A percentile compares a stretch with the other conserved stretches of the same genome.
Conservation (phyloP, 37 sponge, comb jelly and placozoan genomes). For the Aplysina aerophoba region DNA sequence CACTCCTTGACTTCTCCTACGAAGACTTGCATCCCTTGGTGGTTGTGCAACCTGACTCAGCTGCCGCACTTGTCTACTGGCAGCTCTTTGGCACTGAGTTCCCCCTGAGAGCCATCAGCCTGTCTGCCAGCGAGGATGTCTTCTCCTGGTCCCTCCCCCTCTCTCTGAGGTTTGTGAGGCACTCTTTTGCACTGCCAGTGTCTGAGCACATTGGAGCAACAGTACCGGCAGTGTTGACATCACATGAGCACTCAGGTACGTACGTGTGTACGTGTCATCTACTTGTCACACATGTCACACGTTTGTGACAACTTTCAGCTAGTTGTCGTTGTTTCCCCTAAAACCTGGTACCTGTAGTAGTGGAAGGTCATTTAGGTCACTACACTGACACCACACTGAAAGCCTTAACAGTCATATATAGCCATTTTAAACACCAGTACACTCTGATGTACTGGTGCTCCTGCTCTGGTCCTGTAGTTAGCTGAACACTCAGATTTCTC, state of each 20-base stretch:
- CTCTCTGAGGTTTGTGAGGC: constrained; percentile 70
- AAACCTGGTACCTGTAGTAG: too few relatives aligned
- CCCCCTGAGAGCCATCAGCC: constrained; percentile 4
- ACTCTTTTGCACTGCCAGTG: constrained; percentile 70
- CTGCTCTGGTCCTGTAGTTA: too few relatives aligned
- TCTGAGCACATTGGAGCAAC: neutral
- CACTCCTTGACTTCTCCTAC: constrained; percentile 31
- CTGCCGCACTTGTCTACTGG: constrained; percentile 46
- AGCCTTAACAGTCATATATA: too few relatives aligned
- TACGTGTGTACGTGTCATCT: too few relatives aligned
- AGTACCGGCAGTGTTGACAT: constrained; percentile 50
- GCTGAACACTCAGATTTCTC: too few relatives aligned
- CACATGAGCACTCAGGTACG: constrained; percentile 43
- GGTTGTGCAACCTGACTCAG: neutral
- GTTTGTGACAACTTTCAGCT: too few relatives aligned
- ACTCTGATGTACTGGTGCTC: too few relatives aligned
- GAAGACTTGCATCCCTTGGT: constrained; percentile 24
- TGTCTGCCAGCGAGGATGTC: neutral
- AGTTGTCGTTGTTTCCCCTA: too few relatives aligned
- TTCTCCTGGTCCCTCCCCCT: constrained; percentile 67
- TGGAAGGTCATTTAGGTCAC: too few relatives aligned
- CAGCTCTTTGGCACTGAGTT: constrained; percentile 18
- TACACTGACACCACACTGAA: too few relatives aligned
- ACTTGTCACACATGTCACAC: too few relatives aligned
- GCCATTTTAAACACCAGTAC: too few relatives aligned